Evolutionary conservation across 1,140 invertebrate species (phyloP).

Genomic region (Panonychus citri): DNA sequence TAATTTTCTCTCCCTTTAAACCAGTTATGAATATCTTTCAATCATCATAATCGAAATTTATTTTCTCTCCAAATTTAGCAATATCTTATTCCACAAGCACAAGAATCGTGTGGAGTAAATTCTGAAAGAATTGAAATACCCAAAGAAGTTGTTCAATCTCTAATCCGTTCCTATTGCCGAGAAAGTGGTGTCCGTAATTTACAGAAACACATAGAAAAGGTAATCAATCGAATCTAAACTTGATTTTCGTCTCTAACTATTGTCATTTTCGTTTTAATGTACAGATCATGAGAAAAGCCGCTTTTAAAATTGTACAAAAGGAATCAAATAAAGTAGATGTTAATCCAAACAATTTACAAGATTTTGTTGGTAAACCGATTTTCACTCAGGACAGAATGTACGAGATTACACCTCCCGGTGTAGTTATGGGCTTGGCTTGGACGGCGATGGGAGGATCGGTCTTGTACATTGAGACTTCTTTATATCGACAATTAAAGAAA

Average conservation of each 20-base stretch:
- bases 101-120: constrained; percentile 47
- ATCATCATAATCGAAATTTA: no score
- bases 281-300: constrained; percentile 69
- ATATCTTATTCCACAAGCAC: constrained; percentile 72
- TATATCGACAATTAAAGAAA: neutral
- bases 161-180: constrained; percentile 83
- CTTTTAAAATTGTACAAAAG: constrained; percentile 74
- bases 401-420: constrained; percentile 58
- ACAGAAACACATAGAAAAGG: constrained; percentile 96
- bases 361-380: constrained; percentile 84
- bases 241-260: neutral
- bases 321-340: constrained; percentile 44
- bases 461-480: constrained; percentile 70
- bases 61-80: constrained; percentile 32
- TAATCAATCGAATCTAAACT: constrained; percentile 18
- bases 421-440: constrained; percentile 96
- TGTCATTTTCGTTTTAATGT: neutral
- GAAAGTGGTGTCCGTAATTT: constrained; percentile 83
- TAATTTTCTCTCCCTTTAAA: constrained; percentile 11
- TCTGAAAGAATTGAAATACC: constrained; percentile 45
- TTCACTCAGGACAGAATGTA: constrained; percentile 92
- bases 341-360: constrained; percentile 45
- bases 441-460: constrained; percentile 93
- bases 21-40: neutral
- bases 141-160: constrained; percentile 43